Evolutionary conservation across 2,797 vertebrate species (phyloP), one percentile per base, ranked within the genome.

Genomic region (Coreius guichenoti): DNA sequence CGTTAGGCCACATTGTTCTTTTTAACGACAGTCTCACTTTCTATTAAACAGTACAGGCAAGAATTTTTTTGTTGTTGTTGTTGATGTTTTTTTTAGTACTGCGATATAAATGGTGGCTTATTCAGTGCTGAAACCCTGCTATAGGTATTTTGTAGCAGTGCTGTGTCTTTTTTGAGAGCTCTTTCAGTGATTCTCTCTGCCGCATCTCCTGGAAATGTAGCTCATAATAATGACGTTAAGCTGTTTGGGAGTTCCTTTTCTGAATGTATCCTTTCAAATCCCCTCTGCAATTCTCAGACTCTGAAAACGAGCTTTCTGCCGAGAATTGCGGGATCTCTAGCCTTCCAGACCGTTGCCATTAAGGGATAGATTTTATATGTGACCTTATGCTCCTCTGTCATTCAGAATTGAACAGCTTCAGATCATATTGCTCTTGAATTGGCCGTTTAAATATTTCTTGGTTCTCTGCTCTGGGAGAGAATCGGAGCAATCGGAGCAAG

Each of bases 191-290:
- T 78, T 70, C 82, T 43, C 82, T 39, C 58, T 58, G 36, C 26
- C 5, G 2, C 69, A 31, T 58, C 51, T 81, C 33, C 51, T 83
- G 45, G 58, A 75, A 36, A 36, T 51, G 43, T 33, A 61, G 45
- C 45, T 67, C 31, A 68, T 76, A 54, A 65, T 67, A 83, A 68
- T 31, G 61, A 75, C 9, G 14, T 69, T 69, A 51, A 68, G 61
- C 82, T 74, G 51, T 76, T 76, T 54, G 31, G 82, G 31, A 77
- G 36, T 51, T 84, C 23, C 49, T 78, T 78, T 76, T 84, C 31
- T 43, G 16, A 83, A 69, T 17, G 49, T 68, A 16, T 84, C 17
- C 36, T 83, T 77, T 78, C 16, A 75, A 83, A 67, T 76, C 31
- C 19, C 16, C 31, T 67, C 21, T 51, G 45, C 16, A 26, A 4